Percentiles rank a stretch among this genome's conserved stretches.
Evolutionary conservation across 2,888 invertebrate genomes (phyloP).

Genomic region (Trachelus tabidus): DNA sequence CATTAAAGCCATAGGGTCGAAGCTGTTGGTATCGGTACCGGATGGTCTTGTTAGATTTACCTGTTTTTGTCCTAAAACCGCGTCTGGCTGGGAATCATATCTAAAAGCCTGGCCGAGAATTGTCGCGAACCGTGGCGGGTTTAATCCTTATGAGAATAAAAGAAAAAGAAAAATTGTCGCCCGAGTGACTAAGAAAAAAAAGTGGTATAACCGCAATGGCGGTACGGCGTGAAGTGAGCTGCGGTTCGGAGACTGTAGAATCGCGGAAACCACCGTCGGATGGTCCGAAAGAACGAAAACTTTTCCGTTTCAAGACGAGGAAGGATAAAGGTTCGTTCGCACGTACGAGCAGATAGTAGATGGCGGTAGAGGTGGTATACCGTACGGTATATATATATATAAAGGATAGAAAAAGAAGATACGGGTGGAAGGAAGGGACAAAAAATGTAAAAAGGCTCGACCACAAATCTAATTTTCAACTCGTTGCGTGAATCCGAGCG

Average conservation of each 20-base stretch:
- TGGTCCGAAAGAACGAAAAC: neutral
- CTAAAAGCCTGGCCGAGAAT: neutral
- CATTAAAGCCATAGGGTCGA: neutral
- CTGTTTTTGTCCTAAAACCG: neutral
- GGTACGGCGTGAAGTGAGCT: no score
- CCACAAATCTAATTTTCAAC: conserved; percentile 5
- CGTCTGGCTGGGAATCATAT: neutral
- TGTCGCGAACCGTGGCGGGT: neutral
- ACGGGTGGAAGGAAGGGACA: neutral
- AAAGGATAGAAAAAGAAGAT: neutral
- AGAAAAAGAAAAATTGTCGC: neutral
- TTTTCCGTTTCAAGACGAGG: neutral
- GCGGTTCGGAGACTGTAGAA: neutral
- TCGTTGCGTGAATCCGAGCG: conserved; percentile 1
- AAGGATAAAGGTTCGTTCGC: neutral
- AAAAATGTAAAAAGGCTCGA: neutral
- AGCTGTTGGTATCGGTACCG: neutral
- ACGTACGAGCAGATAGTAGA: neutral
- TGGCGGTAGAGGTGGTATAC: neutral
- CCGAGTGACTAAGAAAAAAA: neutral
- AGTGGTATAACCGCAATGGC: neutral
- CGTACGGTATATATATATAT: neutral
- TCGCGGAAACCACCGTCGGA: neutral
- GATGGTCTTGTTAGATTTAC: neutral
- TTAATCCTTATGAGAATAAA: neutral